Evolutionary conservation across 1,140 invertebrate species (phyloP).

Genomic region (Papilio xuthus): DNA sequence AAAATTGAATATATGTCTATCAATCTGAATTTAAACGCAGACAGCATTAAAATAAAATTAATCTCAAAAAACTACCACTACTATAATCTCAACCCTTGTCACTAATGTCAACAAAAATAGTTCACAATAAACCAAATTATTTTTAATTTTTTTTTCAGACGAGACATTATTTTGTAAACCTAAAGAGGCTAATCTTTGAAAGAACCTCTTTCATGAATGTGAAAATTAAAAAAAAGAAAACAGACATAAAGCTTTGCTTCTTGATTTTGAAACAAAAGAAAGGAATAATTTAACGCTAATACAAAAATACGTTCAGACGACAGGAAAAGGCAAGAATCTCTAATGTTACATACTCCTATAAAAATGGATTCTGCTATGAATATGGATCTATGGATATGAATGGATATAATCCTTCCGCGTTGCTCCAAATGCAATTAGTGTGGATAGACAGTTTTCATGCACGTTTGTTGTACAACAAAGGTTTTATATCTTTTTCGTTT

Average conservation of each 20-base stretch:
- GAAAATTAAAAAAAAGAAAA: background rate
- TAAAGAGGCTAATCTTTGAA: too few relatives aligned
- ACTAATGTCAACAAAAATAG: too few relatives aligned
- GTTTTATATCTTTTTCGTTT: background rate
- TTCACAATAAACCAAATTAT: too few relatives aligned
- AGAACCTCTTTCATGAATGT: background rate
- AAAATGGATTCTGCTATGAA: background rate
- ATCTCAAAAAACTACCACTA: too few relatives aligned
- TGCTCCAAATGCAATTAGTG: background rate
- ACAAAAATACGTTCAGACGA: background rate
- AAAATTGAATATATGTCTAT: background rate
- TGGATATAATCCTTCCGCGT: background rate
- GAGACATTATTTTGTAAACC: background rate
- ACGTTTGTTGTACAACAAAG: background rate
- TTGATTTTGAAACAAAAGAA: slow-evolving; percentile 13
- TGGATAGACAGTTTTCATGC: background rate
- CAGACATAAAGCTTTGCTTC: background rate
- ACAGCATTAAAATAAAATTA: too few relatives aligned
- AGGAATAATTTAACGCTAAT: slow-evolving; percentile 20
- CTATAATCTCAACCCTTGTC: too few relatives aligned
- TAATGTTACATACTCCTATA: background rate
- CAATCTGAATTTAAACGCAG: too few relatives aligned
- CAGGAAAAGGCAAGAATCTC: background rate
- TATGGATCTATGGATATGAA: background rate
- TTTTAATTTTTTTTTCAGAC: background rate